phyloP scores from a whole-genome alignment of 2,888 invertebrate genomes.

The Microchrysa polita region DNA sequence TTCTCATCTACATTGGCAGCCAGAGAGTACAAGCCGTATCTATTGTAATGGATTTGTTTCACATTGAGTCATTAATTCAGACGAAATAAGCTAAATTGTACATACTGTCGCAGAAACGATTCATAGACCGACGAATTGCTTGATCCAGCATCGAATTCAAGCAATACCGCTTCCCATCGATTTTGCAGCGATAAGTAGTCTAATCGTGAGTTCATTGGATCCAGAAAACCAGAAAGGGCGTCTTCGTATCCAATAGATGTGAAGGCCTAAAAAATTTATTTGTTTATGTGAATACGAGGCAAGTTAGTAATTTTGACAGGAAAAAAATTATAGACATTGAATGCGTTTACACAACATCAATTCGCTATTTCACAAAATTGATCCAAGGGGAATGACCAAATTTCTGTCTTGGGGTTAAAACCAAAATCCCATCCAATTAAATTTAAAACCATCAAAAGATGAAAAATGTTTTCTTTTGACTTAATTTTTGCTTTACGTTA shows the following conservation, averaged over 20 bases:
- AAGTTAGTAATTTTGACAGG: conserved; percentile 34
- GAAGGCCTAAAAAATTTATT: conserved; percentile 69
- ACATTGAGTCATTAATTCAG: neutral
- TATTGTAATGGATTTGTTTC: too few relatives aligned
- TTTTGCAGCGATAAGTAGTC: conserved; percentile 62
- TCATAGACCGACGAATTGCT: neutral
- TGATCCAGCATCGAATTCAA: conserved; percentile 66
- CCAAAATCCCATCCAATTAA: too few relatives aligned
- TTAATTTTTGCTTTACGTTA: too few relatives aligned
- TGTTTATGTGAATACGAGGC: neutral
- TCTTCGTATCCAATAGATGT: conserved; percentile 80
- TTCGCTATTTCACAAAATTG: too few relatives aligned
- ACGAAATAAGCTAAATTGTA: neutral
- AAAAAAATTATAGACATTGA: too few relatives aligned
- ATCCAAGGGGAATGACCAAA: too few relatives aligned
- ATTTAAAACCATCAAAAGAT: too few relatives aligned
- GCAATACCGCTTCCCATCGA: conserved; percentile 74
- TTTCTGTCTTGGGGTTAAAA: too few relatives aligned
- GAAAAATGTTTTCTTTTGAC: too few relatives aligned
- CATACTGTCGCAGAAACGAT: conserved; percentile 19
- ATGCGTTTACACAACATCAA: too few relatives aligned
- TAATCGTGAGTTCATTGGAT: conserved; percentile 46
- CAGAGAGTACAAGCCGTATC: conserved; percentile 47
- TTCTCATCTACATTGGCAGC: neutral
- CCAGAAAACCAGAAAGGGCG: conserved; percentile 73